Evolutionary conservation across 2,888 invertebrate species (phyloP), one percentile per base, ranked within the genome.

Genomic region (Torymus texanus): DNA sequence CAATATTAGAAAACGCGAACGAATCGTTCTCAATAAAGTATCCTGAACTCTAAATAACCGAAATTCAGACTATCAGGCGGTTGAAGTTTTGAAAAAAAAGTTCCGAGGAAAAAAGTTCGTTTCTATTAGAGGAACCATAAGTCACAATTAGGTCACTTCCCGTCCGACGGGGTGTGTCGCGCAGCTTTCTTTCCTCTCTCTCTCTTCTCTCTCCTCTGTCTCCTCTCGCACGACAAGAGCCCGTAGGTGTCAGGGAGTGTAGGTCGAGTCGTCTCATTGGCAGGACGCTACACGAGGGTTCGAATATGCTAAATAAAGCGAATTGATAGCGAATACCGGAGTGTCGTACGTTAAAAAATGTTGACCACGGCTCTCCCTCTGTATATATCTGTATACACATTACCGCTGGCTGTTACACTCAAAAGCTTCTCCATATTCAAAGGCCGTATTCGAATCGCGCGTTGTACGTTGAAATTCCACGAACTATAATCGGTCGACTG

Each of bases 61-160:
- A 80, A 80, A 78, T 71, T 71, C 78, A 59, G 66, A 21, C 72
- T 76, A 78, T 78, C 14, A 63, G 73, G 16, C 18, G 16, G 55
- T 55, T 29, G 29, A 73, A 53, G 10, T 55, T 75, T 59, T 16
- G 12, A 73, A 78, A 70, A 78, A 73, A 79, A 70, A 78, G 67
- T 41, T 10, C 4, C 10, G 51, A 65, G 58, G 1, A 58, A 63
- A 75, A 79, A 77, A 71, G 66, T 75, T 82, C 72, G 85, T 84
- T 85, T 86, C 87, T 88, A 87, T 87, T 87, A 88, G 86, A 88
- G 85, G 83, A 83, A 85, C 87, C 87, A 89, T 89, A 89, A 89
- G 89, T 89, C 89, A 89, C 89, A 89, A 89, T 89, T 88, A 89
- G 89, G 87, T 88, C 87, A 88, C 84, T 85, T 84, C 80, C 82